Conservation (phyloP, 2,888 invertebrate species). For the Aphidius colemani region DNA sequence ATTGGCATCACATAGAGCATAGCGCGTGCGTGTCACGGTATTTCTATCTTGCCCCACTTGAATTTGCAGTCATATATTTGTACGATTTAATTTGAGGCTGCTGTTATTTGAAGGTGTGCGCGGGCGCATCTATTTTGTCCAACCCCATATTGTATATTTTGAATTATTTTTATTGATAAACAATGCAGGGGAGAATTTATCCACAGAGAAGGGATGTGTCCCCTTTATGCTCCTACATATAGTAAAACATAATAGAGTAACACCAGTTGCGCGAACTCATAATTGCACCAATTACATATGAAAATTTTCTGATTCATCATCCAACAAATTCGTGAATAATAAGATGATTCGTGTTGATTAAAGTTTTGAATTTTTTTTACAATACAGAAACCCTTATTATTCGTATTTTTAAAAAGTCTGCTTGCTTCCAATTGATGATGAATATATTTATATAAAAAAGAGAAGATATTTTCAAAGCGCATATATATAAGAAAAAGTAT, state of each 20-base stretch:
- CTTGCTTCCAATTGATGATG: not conserved
- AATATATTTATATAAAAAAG: no score
- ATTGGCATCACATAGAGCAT: no score
- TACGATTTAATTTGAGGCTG: no score
- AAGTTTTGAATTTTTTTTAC: slow-evolving; percentile 27
- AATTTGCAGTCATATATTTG: not conserved
- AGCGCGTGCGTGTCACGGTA: no score
- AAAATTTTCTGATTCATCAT: slow-evolving; percentile 56
- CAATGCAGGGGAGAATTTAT: not conserved
- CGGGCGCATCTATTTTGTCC: not conserved
- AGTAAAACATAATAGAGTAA: slow-evolving; percentile 31
- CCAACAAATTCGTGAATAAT: slow-evolving; percentile 28
- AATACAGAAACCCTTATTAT: slow-evolving; percentile 19
- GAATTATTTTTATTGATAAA: no score
- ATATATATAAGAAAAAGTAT: no score
- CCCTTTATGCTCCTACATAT: no score
- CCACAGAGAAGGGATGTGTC: not conserved
- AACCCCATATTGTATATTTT: not conserved
- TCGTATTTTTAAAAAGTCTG: not conserved
- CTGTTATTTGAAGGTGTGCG: not conserved
- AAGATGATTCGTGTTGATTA: slow-evolving; percentile 32
- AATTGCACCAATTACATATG: slow-evolving; percentile 58
- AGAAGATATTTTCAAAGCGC: no score
- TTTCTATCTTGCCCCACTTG: not conserved
- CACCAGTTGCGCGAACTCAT: slow-evolving; percentile 54